Percentiles rank a stretch among this genome's conserved stretches.
Conservation (phyloP, 2,113 vertebrate species). For the Callopanchax toddi region DNA sequence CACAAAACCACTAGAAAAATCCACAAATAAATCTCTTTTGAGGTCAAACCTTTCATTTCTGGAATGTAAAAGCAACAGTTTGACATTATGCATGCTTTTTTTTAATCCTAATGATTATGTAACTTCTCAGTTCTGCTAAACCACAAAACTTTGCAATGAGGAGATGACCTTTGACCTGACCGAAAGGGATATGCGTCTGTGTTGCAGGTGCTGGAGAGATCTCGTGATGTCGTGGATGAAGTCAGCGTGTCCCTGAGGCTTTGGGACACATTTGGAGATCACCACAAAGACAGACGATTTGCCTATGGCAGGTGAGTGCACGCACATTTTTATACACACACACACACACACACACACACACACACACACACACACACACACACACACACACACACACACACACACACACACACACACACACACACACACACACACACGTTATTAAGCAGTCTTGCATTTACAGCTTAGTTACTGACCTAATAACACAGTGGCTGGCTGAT, state of each 20-base stretch:
- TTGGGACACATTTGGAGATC: conserved; percentile 89
- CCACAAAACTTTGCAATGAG: conserved; percentile 10
- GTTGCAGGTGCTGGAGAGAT: conserved; percentile 85
- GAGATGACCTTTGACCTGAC: conserved; percentile 15
- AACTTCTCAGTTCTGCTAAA: conserved; percentile 10
- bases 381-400: not conserved
- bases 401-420: not conserved
- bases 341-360: not conserved
- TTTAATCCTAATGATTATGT: conserved; percentile 8
- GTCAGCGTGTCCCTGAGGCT: conserved; percentile 86
- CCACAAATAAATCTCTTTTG: conserved; percentile 27
- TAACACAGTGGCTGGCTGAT: conserved; percentile 46
- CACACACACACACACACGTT: not conserved
- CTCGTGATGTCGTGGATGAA: conserved; percentile 86
- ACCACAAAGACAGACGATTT: conserved; percentile 87
- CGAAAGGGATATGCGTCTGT: conserved; percentile 17
- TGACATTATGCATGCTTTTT: not conserved
- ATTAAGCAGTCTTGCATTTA: conserved; percentile 12
- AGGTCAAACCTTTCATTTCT: conserved; percentile 1
- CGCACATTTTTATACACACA: conserved; percentile 1
- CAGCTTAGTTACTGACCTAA: conserved; percentile 47
- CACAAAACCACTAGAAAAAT: conserved; percentile 14
- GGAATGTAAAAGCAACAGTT: not conserved
- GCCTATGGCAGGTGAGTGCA: conserved; percentile 84
- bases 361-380: not conserved